These are phyloP conservation scores for Liopterus haemorrhoidalis DNA, from an alignment of 2,888 invertebrate genomes.

Conservation along the genomic window DNA sequence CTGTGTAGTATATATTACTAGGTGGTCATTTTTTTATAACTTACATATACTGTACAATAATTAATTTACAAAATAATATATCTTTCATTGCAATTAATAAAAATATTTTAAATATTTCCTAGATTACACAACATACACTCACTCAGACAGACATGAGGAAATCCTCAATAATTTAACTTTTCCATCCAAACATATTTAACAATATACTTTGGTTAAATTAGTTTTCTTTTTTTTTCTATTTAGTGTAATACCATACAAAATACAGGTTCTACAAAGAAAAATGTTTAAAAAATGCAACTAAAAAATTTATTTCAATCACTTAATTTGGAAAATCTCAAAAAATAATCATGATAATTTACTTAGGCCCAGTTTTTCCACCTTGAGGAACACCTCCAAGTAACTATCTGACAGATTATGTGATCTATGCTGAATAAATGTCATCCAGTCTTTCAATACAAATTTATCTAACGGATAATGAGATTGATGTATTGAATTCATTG, in stretches of 20 bases:
- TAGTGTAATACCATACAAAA: conserved; percentile 40
- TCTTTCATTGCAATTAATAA: conserved; percentile 30
- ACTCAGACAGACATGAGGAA: conserved; percentile 25
- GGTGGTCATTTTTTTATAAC: conserved; percentile 21
- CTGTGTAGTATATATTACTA: conserved; percentile 23
- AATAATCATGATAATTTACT: no score
- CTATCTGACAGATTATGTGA: no score
- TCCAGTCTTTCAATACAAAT: no score
- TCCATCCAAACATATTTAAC: conserved; percentile 20
- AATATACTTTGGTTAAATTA: conserved; percentile 36
- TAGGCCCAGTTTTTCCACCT: no score
- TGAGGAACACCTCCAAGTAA: no score
- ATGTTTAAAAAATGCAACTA: no score
- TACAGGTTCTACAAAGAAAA: conserved; percentile 32
- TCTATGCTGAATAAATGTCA: no score
- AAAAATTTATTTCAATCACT: no score
- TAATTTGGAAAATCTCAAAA: no score
- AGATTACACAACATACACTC: conserved; percentile 24
- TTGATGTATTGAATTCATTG: no score
- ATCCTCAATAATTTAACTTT: conserved; percentile 21
- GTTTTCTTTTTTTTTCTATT: conserved; percentile 36
- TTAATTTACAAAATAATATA: conserved; percentile 34
- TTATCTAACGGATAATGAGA: no score
- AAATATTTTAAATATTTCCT: conserved; percentile 31
- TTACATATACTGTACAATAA: conserved; percentile 36